Conservation (phyloP, 2,797 vertebrate species). For the Crotalus adamanteus region DNA sequence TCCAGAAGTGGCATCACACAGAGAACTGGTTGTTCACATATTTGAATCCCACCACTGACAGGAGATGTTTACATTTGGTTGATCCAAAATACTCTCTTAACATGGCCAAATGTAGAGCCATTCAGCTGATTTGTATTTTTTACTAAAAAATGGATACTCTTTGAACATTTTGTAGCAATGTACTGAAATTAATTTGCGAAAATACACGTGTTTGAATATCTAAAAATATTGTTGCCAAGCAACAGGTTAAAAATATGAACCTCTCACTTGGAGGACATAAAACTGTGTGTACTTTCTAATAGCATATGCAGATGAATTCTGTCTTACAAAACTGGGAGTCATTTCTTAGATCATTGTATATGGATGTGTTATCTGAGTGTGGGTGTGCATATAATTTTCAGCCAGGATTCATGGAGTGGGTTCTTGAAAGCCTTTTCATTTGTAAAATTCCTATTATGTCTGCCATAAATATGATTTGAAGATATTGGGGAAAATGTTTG, state of each 20-base stretch:
- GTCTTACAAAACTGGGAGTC: slow-evolving; percentile 29
- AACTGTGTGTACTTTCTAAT: slow-evolving; percentile 33
- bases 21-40: too few relatives aligned
- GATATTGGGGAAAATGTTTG: slow-evolving; percentile 39
- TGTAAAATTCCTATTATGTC: slow-evolving; percentile 45
- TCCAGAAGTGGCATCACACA: too few relatives aligned
- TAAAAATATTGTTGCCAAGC: slow-evolving; percentile 59
- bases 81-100: slow-evolving; percentile 20
- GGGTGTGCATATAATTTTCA: slow-evolving; percentile 41
- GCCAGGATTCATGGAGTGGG: slow-evolving; percentile 3
- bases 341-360: slow-evolving; percentile 25
- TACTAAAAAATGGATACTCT: slow-evolving; percentile 28
- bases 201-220: slow-evolving; percentile 52
- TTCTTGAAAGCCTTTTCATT: slow-evolving; percentile 42
- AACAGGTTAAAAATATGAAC: slow-evolving; percentile 52
- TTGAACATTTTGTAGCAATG: slow-evolving; percentile 38
- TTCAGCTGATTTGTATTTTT: slow-evolving; percentile 46
- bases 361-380: background rate
- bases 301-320: slow-evolving; percentile 41
- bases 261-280: slow-evolving; percentile 42
- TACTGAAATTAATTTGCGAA: slow-evolving; percentile 60
- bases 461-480: slow-evolving; percentile 39
- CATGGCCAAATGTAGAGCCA: slow-evolving; percentile 14
- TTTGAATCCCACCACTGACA: too few relatives aligned
- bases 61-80: background rate